These are phyloP conservation scores for Gastrophryne carolinensis DNA, from an alignment of 2,797 vertebrate species.

Conservation along the genomic window DNA sequence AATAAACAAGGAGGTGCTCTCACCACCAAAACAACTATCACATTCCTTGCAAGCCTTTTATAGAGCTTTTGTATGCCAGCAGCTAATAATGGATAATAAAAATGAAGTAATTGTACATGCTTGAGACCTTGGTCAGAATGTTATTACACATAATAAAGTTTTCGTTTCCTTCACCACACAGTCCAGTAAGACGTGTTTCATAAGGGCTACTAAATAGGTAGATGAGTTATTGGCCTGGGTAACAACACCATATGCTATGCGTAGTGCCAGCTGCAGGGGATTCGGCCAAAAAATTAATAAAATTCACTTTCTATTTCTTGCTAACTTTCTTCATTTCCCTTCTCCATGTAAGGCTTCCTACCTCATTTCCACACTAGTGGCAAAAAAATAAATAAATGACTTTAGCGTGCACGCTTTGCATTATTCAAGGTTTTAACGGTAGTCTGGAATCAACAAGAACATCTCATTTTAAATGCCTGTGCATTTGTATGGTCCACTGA, in stretches of 20 bases:
- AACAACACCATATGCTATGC: slow-evolving; percentile 47
- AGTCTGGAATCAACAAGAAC: slow-evolving; percentile 4
- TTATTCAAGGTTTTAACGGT: slow-evolving; percentile 37
- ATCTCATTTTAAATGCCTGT: slow-evolving; percentile 4
- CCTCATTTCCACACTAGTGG: slow-evolving; percentile 50
- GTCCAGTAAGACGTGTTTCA: slow-evolving; percentile 53
- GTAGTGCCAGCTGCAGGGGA: slow-evolving; percentile 49
- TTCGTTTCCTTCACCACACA: slow-evolving; percentile 52
- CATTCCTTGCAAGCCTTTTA: slow-evolving; percentile 45
- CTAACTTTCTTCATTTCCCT: slow-evolving; percentile 54
- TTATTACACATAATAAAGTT: slow-evolving; percentile 53
- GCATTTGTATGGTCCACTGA: background rate
- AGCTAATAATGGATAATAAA: slow-evolving; percentile 53
- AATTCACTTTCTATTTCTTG: slow-evolving; percentile 51
- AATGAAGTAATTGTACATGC: slow-evolving; percentile 50
- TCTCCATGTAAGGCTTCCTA: slow-evolving; percentile 50
- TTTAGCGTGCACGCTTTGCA: slow-evolving; percentile 6
- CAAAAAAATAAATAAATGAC: slow-evolving; percentile 47
- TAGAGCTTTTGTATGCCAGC: slow-evolving; percentile 50
- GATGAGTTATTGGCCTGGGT: slow-evolving; percentile 51
- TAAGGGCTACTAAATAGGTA: slow-evolving; percentile 53
- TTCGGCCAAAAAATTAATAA: slow-evolving; percentile 47
- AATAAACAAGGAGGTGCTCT: slow-evolving; percentile 39
- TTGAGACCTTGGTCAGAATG: slow-evolving; percentile 49
- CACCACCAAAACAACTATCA: slow-evolving; percentile 41